Evolutionary conservation across 1,140 invertebrate genomes (phyloP).

Genomic region (Ruditapes philippinarum): DNA sequence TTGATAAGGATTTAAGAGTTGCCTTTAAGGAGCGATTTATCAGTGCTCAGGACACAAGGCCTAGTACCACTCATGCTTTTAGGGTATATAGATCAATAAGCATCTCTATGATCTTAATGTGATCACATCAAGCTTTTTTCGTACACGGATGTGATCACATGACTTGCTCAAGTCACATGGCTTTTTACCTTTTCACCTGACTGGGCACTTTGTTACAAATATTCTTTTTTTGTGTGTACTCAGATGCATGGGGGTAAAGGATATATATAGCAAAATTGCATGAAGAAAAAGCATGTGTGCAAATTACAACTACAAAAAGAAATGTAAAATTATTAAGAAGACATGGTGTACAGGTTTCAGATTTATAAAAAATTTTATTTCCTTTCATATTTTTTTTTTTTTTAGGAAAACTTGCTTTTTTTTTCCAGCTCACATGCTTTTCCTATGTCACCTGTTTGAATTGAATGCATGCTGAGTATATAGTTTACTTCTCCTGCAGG

Average conservation of each 20-base stretch:
- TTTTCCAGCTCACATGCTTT: constrained; percentile 47
- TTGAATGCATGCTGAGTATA: constrained; percentile 13
- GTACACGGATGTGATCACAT: constrained; percentile 61
- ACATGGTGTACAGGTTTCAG: too few relatives aligned
- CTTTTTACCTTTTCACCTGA: constrained; percentile 42
- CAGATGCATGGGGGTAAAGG: background rate
- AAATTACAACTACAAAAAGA: too few relatives aligned
- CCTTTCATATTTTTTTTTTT: too few relatives aligned
- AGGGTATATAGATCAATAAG: constrained; percentile 61
- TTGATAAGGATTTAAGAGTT: constrained; percentile 66
- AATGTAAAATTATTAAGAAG: too few relatives aligned
- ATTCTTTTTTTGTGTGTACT: constrained; percentile 37
- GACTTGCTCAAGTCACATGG: constrained; percentile 44
- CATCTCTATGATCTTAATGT: constrained; percentile 55
- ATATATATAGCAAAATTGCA: background rate
- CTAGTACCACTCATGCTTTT: constrained; percentile 68
- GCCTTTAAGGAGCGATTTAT: constrained; percentile 55
- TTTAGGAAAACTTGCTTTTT: too few relatives aligned
- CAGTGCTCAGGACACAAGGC: constrained; percentile 46
- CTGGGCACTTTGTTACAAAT: constrained; percentile 41
- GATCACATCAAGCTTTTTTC: constrained; percentile 35
- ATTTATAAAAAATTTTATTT: too few relatives aligned
- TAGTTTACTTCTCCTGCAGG: background rate
- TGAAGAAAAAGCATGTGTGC: background rate
- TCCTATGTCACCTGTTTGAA: too few relatives aligned